These are phyloP conservation scores for Poecile atricapillus DNA, from an alignment of 2,113 vertebrate species.

Conservation along the genomic window DNA sequence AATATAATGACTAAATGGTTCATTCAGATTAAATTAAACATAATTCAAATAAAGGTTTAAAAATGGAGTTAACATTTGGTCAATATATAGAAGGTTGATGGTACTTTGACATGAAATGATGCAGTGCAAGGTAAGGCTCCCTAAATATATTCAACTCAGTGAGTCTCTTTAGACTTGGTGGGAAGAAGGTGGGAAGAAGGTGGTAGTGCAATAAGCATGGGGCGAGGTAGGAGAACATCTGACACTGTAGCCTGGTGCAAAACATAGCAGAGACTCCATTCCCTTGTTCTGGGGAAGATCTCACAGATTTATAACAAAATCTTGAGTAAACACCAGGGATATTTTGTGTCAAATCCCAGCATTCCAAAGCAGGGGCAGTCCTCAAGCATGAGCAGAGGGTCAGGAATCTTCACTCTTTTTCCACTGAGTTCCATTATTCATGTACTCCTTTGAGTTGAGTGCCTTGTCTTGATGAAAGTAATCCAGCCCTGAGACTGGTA, in stretches of 20 bases:
- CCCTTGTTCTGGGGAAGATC: not conserved
- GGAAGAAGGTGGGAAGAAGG: not conserved
- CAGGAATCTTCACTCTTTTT: not conserved
- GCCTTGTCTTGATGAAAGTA: not conserved
- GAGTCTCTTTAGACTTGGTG: not conserved
- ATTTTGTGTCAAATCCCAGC: not conserved
- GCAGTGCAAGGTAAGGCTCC: not conserved
- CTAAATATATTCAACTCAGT: not conserved
- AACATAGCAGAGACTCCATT: not conserved
- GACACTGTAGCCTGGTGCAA: not conserved
- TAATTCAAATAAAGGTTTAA: not conserved
- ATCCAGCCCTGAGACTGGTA: not conserved
- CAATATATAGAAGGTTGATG: not conserved
- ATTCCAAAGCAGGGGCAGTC: fast-evolving
- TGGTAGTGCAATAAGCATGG: not conserved
- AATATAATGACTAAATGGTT: not conserved
- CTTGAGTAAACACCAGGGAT: not conserved
- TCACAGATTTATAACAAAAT: not conserved
- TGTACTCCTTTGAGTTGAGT: not conserved
- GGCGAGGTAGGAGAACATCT: not conserved
- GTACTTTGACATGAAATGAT: not conserved
- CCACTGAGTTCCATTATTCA: not conserved
- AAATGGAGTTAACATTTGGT: not conserved
- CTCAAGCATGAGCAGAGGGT: not conserved
- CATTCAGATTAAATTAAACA: not conserved